Conservation (phyloP, 1,140 invertebrate genomes). For the Heliconius melpomene region DNA sequence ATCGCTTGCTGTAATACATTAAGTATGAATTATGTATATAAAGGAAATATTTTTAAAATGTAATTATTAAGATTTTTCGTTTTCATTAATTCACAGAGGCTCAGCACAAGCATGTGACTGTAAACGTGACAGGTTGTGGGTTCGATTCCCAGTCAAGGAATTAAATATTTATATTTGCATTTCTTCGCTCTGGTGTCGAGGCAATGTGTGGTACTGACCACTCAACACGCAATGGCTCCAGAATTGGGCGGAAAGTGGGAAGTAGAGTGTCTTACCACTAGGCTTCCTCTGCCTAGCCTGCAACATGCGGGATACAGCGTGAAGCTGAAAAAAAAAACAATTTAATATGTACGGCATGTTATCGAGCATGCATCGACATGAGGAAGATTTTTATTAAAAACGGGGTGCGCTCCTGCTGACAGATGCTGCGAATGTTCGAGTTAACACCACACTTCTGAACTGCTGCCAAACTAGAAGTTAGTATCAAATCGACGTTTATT, state of each 20-base stretch:
- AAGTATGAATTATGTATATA: conserved; percentile 5
- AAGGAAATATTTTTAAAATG: neutral
- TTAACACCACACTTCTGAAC: conserved; percentile 69
- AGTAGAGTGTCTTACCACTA: no score
- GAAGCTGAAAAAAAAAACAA: neutral
- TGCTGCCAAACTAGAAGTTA: conserved; percentile 58
- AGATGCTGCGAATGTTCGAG: conserved; percentile 67
- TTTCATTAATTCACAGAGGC: neutral
- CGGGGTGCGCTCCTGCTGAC: conserved; percentile 47
- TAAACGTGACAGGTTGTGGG: no score
- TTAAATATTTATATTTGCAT: no score
- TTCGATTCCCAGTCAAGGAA: no score
- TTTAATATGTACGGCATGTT: conserved; percentile 11
- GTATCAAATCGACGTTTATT: conserved; percentile 56
- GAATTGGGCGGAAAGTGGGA: no score
- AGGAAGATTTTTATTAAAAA: conserved; percentile 64
- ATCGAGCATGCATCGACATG: conserved; percentile 24
- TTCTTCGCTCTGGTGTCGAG: no score
- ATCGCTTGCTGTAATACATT: conserved; percentile 6
- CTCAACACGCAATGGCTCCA: no score
- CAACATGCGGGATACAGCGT: no score
- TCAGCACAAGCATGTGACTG: no score
- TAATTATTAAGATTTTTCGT: neutral
- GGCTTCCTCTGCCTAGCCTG: no score
- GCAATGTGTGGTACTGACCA: no score